Conservation (phyloP, 2,888 invertebrate species). For the Pollenia angustigena region DNA sequence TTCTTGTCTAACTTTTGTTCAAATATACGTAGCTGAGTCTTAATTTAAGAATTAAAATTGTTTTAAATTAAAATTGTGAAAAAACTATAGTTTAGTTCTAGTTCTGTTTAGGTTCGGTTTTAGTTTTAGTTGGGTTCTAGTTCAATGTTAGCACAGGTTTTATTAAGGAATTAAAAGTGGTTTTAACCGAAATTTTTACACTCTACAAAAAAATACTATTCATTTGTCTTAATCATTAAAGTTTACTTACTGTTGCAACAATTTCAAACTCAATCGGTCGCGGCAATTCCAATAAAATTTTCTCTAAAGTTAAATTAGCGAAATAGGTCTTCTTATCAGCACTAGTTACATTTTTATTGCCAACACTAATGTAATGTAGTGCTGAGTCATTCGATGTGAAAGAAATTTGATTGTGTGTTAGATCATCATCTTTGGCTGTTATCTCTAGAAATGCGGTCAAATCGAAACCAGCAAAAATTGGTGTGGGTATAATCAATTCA, state of each 20-base stretch:
- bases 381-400: conserved; percentile 75
- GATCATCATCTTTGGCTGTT: conserved; percentile 76
- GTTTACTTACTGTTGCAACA: conserved; percentile 75
- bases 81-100: too few relatives aligned
- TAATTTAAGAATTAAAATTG: too few relatives aligned
- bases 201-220: background rate
- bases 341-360: conserved; percentile 59
- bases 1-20: too few relatives aligned
- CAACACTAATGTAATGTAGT: conserved; percentile 68
- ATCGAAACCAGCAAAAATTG: conserved; percentile 77
- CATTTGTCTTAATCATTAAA: background rate
- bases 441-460: conserved; percentile 76
- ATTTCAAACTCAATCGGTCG: conserved; percentile 75
- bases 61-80: too few relatives aligned
- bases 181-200: too few relatives aligned
- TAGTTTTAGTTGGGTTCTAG: background rate
- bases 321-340: conserved; percentile 73
- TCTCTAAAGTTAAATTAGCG: conserved; percentile 74
- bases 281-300: conserved; percentile 73
- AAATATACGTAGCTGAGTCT: too few relatives aligned
- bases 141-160: too few relatives aligned
- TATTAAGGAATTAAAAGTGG: too few relatives aligned
- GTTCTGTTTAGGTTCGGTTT: too few relatives aligned
- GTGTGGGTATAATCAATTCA: conserved; percentile 76
- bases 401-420: conserved; percentile 74